Percentiles rank a stretch among this genome's conserved stretches.
Evolutionary conservation across 1,140 invertebrate species (phyloP).

Genomic region (Calliphora vicina): DNA sequence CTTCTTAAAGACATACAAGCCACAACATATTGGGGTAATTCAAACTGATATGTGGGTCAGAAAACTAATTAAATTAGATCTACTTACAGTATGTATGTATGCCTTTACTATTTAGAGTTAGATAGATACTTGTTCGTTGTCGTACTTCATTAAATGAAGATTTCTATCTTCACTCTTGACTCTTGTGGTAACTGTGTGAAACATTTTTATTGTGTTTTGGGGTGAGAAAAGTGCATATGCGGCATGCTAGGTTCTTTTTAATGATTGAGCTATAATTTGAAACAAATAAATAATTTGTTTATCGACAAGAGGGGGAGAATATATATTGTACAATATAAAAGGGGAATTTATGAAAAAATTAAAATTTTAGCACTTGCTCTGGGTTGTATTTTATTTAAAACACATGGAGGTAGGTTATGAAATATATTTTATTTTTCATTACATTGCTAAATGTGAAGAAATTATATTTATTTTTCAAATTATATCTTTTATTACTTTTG

Average conservation of each 20-base stretch:
- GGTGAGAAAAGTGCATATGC: not conserved
- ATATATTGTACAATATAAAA: too few relatives aligned
- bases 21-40: not conserved
- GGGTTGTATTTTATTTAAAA: not conserved
- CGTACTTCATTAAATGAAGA: not conserved
- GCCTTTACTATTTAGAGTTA: not conserved
- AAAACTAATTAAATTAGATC: conserved; percentile 27
- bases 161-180: not conserved
- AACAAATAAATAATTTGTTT: not conserved
- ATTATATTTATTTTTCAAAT: too few relatives aligned
- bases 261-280: not conserved
- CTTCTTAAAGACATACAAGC: too few relatives aligned
- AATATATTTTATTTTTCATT: not conserved
- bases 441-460: too few relatives aligned
- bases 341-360: not conserved
- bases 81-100: not conserved
- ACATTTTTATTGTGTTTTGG: not conserved
- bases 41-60: conserved; percentile 16
- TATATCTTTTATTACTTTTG: too few relatives aligned
- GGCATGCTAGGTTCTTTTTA: not conserved
- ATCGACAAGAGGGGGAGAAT: too few relatives aligned
- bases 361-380: not conserved
- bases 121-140: not conserved
- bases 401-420: not conserved
- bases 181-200: not conserved